These are phyloP conservation scores for Salminus brasiliensis DNA, from an alignment of 2,113 vertebrate species.

Conservation along the genomic window DNA sequence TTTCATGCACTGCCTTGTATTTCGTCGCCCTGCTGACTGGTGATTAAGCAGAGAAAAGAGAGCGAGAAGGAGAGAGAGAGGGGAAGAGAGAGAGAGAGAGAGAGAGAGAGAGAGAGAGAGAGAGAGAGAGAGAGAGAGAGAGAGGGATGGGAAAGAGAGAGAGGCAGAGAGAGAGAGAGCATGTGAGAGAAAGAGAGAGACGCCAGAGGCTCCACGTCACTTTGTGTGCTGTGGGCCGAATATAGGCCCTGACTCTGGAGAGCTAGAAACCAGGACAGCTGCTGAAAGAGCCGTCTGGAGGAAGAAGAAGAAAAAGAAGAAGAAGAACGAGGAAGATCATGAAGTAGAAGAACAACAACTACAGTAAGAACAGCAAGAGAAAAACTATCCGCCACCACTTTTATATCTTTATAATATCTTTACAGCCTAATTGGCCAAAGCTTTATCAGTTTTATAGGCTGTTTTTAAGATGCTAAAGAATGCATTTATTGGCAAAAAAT, in stretches of 20 bases:
- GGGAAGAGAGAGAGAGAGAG: background rate
- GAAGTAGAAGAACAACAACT: background rate
- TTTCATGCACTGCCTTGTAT: conserved; percentile 21
- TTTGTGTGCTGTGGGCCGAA: conserved; percentile 30
- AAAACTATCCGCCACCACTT: no score
- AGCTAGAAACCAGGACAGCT: conserved; percentile 54
- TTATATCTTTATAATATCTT: no score
- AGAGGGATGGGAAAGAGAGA: conserved; percentile 7
- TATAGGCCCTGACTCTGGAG: conserved; percentile 49
- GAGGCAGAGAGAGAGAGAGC: background rate
- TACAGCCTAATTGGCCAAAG: no score
- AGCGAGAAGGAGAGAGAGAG: conserved; percentile 20
- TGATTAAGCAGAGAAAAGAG: conserved; percentile 45
- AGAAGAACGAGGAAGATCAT: background rate
- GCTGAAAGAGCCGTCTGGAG: conserved; percentile 35
- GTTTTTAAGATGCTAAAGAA: no score
- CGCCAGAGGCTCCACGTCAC: background rate
- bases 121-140: background rate
- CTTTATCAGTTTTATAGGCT: no score
- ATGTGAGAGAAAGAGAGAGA: background rate
- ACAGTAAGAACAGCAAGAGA: conserved; percentile 14
- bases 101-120: background rate
- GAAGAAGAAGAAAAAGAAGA: conserved; percentile 9
- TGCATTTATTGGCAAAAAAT: no score
- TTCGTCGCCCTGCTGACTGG: conserved; percentile 39